Evolutionary conservation across 1,140 invertebrate genomes (phyloP).

Genomic region (Ips nitidus): DNA sequence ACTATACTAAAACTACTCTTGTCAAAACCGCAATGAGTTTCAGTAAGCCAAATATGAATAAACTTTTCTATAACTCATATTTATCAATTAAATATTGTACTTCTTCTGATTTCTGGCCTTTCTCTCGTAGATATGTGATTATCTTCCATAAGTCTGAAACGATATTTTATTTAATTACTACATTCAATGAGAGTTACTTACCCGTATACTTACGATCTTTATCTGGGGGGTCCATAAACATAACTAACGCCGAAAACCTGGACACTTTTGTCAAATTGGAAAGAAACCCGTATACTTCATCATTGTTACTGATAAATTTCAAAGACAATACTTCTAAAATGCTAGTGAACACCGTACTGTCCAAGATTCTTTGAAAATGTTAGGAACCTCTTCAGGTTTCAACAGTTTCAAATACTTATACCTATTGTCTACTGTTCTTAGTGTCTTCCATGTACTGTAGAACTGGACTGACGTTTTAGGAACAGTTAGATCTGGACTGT

Average conservation of each 20-base stretch:
- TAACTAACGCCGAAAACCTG: slow-evolving; percentile 43
- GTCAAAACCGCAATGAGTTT: no score
- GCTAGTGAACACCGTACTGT: slow-evolving; percentile 44
- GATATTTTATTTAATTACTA: slow-evolving; percentile 21
- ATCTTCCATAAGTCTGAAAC: slow-evolving; percentile 44
- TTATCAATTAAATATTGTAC: background rate
- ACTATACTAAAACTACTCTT: no score
- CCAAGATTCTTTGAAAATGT: slow-evolving; percentile 46
- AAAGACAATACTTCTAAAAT: slow-evolving; percentile 43
- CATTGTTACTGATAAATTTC: slow-evolving; percentile 37
- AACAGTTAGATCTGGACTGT: slow-evolving; percentile 30
- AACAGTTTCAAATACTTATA: slow-evolving; percentile 44
- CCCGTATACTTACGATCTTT: slow-evolving; percentile 44
- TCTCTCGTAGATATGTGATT: slow-evolving; percentile 38
- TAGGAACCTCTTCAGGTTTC: slow-evolving; percentile 39
- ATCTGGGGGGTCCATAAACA: slow-evolving; percentile 45
- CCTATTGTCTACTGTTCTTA: slow-evolving; percentile 37
- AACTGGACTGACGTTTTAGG: slow-evolving; percentile 47
- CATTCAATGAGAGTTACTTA: background rate
- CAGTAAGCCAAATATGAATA: no score
- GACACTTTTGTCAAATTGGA: slow-evolving; percentile 40
- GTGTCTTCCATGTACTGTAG: slow-evolving; percentile 40
- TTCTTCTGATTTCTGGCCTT: background rate
- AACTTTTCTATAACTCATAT: background rate
- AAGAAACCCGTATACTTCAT: slow-evolving; percentile 41